phyloP scores from a whole-genome alignment of 2,797 vertebrate species.

The Neosilurus hyrtlii region DNA sequence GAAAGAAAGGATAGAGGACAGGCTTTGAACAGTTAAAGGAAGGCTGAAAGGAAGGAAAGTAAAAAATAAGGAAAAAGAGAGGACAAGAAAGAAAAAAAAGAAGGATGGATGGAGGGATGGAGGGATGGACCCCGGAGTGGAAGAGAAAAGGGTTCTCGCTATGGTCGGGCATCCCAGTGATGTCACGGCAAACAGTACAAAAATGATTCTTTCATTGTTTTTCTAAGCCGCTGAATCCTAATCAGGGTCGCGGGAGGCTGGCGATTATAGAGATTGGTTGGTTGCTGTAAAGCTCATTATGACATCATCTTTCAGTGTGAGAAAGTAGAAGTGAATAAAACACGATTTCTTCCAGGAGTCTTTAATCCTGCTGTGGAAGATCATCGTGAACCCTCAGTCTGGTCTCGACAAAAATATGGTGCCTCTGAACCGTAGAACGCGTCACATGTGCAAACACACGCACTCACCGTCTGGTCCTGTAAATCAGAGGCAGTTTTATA shows the following conservation, averaged over 20 bases:
- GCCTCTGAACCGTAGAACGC: background rate
- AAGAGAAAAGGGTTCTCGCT: background rate
- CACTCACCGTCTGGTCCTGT: background rate
- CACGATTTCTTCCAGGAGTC: too few species aligned
- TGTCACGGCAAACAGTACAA: background rate
- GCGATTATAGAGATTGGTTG: too few species aligned
- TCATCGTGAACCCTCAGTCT: background rate
- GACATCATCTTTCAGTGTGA: background rate
- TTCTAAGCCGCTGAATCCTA: too few species aligned
- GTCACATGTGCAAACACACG: background rate
- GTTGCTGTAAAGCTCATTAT: background rate
- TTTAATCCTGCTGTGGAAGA: background rate
- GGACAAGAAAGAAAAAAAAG: background rate
- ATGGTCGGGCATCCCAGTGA: background rate
- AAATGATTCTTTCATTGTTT: too few species aligned
- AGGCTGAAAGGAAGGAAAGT: background rate
- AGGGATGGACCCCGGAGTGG: background rate
- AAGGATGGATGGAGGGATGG: background rate
- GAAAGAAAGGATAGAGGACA: background rate
- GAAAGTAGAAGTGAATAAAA: too few species aligned
- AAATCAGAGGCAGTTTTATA: conserved; percentile 25
- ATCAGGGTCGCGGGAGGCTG: too few species aligned
- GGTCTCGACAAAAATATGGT: background rate
- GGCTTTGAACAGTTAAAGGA: too few species aligned
- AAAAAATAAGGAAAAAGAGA: background rate